These are phyloP conservation scores for Volucella bombylans DNA, from an alignment of 2,888 invertebrate species.

Conservation along the genomic window DNA sequence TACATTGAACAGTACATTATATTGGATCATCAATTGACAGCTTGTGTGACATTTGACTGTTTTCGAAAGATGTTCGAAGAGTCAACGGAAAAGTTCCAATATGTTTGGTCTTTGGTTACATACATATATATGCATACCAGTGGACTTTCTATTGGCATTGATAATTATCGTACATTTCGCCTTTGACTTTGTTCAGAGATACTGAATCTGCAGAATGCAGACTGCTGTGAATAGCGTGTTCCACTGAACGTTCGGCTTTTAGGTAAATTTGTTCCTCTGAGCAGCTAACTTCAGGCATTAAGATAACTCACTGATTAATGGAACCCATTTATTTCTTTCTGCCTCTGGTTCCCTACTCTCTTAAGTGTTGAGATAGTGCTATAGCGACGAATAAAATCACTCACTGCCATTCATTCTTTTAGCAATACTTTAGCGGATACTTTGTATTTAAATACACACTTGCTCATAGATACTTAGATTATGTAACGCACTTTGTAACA, in stretches of 20 bases:
- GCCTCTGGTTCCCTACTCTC: not conserved
- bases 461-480: conserved; percentile 25
- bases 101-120: too few relatives aligned
- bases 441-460: conserved; percentile 4
- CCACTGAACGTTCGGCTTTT: not conserved
- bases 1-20: too few relatives aligned
- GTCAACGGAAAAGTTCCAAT: too few relatives aligned
- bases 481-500: conserved; percentile 12
- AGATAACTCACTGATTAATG: conserved; percentile 27
- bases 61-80: too few relatives aligned
- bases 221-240: not conserved
- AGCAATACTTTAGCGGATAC: conserved; percentile 2
- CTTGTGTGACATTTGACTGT: too few relatives aligned
- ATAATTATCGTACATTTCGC: too few relatives aligned
- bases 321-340: not conserved
- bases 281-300: conserved; percentile 6
- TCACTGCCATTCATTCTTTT: conserved; percentile 14
- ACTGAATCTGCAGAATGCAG: too few relatives aligned
- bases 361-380: not conserved
- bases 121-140: too few relatives aligned
- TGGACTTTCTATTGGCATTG: too few relatives aligned
- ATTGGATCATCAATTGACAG: too few relatives aligned
- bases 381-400: conserved; percentile 15
- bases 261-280: conserved; percentile 8
- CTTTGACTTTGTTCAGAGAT: too few relatives aligned